A percentile compares a stretch with the other conserved stretches of the same genome.
Conservation (phyloP, 2,797 vertebrate genomes). For the Amphiprion clarkii region DNA sequence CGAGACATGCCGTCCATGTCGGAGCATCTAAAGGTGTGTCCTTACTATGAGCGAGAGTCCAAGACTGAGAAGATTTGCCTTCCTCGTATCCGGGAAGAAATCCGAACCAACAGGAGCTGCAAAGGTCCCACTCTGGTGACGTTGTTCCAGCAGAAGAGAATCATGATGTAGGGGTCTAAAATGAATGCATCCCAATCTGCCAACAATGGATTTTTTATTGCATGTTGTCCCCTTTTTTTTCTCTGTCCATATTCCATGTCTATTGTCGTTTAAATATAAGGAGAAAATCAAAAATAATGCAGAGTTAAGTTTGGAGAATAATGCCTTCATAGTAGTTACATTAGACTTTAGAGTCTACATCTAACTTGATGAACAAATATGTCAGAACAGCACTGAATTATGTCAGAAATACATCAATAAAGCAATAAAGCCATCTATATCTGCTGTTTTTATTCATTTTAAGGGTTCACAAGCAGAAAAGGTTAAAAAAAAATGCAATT, state of each 20-base stretch:
- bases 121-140: constrained; percentile 82
- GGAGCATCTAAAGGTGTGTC: constrained; percentile 91
- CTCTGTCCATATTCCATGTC: not conserved
- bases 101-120: constrained; percentile 40
- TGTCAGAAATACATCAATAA: constrained; percentile 3
- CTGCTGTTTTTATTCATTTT: constrained; percentile 7
- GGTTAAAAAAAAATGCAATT: too few relatives aligned
- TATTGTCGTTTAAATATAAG: too few relatives aligned
- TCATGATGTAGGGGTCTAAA: constrained; percentile 58
- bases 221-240: not conserved
- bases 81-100: constrained; percentile 76
- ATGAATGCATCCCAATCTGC: not conserved
- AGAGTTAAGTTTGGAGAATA: too few relatives aligned
- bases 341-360: not conserved
- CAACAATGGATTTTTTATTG: not conserved
- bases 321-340: too few relatives aligned
- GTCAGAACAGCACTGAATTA: not conserved
- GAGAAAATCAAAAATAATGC: too few relatives aligned
- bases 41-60: constrained; percentile 87
- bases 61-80: constrained; percentile 87
- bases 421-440: not conserved
- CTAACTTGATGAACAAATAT: not conserved
- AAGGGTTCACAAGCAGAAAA: too few relatives aligned
- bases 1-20: constrained; percentile 85
- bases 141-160: constrained; percentile 68